phyloP scores from a whole-genome alignment of 2,888 invertebrate genomes.

The Polylopha cassiicola region DNA sequence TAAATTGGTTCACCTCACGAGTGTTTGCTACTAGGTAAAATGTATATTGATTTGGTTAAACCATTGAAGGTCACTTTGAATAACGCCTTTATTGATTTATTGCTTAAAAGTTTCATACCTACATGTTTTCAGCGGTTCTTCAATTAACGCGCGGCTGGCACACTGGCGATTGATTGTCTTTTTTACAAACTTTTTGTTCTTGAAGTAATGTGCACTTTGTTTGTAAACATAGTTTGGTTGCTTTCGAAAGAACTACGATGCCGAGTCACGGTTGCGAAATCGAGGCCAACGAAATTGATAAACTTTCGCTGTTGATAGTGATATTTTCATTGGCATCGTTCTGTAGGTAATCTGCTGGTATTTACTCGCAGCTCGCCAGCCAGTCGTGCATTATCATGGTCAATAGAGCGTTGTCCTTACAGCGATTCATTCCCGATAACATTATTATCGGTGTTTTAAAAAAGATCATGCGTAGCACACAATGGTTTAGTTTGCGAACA shows the following conservation, averaged over 20 bases:
- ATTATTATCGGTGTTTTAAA: constrained; percentile 12
- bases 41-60: neutral
- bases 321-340: constrained; percentile 35
- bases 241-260: constrained; percentile 23
- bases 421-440: constrained; percentile 13
- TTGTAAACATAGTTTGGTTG: constrained; percentile 40
- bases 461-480: constrained; percentile 5
- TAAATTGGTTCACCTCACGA: no score
- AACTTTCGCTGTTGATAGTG: constrained; percentile 49
- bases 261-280: constrained; percentile 49
- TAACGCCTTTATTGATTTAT: constrained; percentile 19
- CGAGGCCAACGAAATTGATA: constrained; percentile 63
- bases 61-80: constrained; percentile 12
- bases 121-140: constrained; percentile 3
- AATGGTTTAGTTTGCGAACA: constrained; percentile 9
- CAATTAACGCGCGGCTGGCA: constrained; percentile 8
- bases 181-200: constrained; percentile 31
- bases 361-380: constrained; percentile 1
- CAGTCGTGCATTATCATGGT: constrained; percentile 17
- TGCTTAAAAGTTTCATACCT: neutral
- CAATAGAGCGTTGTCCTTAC: constrained; percentile 18
- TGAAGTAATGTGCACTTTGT: constrained; percentile 30
- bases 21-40: neutral
- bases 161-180: constrained; percentile 13
- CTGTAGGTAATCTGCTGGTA: constrained; percentile 18